Base-by-base conservation (phyloP, 2,888 invertebrate genomes). In the Cosmorhoe ocellata region DNA sequence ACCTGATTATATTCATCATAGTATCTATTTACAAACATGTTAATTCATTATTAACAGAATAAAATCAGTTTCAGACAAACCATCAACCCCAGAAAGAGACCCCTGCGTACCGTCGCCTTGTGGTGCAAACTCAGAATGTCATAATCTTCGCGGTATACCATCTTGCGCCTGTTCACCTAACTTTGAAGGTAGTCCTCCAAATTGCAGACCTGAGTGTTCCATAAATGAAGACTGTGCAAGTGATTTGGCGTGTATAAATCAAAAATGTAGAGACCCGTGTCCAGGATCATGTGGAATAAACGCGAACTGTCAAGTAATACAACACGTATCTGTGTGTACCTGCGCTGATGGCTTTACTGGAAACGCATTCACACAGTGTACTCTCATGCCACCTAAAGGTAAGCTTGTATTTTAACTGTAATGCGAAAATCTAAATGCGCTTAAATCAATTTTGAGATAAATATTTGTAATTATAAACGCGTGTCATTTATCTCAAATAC, bases 91-190 rank as follows among this genome's bases (percentile, higher is more conserved):
- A 46, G 76, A 79, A 58, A 81, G 81, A 59, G 92, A 94, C 74
- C 93, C 94, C 2, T 94, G 94, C 66, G 71, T 91, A 33, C 94
- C 94, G 30, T 93, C 94, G 14, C 94, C 93, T 0, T 94, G 94
- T 73, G 94, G 94, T 37, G 82, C 91, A 4, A 92, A 93, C 72
- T 91, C 93, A 6, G 81, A 91, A 60, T 94, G 94, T 65, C 87
- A 90, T 56, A 87, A 91, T 60, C 76, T 90, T 32, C 87, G 87
- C 46, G 92, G 91, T 24, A 79, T 84, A 55, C 91, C 93, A 27
- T 91, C 92, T 11, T 93, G 93, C 67, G 91, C 92, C n/a, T 93
- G 94, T 76, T 73, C 92, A 59, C 80, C 91, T 6, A 91, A 88
- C 59, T 94, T 91, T 70, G 90, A 92, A 62, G 94, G 94, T 46